These are phyloP conservation scores for Sipha maydis DNA, from an alignment of 2,888 invertebrate genomes.

Conservation along the genomic window DNA sequence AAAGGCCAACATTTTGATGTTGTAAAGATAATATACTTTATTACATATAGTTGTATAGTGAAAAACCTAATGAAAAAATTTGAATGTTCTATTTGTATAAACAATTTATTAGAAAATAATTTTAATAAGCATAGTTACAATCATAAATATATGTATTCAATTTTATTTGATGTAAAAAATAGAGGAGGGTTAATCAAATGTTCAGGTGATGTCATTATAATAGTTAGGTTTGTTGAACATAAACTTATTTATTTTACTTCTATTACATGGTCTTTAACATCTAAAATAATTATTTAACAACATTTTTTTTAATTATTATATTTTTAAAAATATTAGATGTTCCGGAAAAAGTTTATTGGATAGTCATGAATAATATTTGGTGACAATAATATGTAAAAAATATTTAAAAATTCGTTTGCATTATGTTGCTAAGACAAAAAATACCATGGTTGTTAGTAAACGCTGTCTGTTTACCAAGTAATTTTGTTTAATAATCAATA, in stretches of 20 bases:
- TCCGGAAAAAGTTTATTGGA: background rate
- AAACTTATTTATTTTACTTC: conserved; percentile 1
- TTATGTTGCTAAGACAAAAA: background rate
- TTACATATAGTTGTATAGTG: background rate
- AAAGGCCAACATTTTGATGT: background rate
- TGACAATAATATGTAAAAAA: too few relatives aligned
- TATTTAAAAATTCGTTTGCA: too few relatives aligned
- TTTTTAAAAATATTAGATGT: background rate
- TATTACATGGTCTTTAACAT: background rate
- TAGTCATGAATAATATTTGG: background rate
- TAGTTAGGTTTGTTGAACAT: background rate
- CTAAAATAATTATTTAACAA: conserved; percentile 2
- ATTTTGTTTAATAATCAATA: background rate
- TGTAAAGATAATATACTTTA: background rate
- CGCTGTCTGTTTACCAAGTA: background rate
- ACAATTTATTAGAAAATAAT: background rate
- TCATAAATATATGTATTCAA: background rate
- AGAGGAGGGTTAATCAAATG: too few relatives aligned
- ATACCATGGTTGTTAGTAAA: background rate
- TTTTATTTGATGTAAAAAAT: background rate
- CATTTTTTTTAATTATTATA: background rate
- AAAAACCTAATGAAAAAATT: background rate
- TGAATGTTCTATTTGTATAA: background rate
- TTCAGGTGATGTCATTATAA: background rate
- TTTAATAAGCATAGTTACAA: background rate